Evolutionary conservation across 2,113 vertebrate species (phyloP), one percentile per base, ranked within the genome.

Genomic region (Scolopax mira): DNA sequence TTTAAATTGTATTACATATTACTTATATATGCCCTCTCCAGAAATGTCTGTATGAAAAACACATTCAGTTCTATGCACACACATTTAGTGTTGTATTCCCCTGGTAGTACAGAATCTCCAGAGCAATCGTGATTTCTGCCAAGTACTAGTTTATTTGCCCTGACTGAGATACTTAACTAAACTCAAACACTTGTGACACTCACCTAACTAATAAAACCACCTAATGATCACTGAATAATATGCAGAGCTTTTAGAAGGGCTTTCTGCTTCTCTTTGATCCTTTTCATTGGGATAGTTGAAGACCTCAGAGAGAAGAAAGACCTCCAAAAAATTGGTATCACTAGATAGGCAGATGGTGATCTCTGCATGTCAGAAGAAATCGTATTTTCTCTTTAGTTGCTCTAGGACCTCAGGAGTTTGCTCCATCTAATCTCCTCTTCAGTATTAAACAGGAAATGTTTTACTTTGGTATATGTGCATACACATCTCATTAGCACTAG

Each of bases 1-100:
- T 95, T 93, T 52, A 80, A 84, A 44, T 82, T 57, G 18, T 58
- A 84, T 92, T 94, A 89, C 87, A 73, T 88, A 62, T 78, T 58
- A 82, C 61, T 88, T 72, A 33, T 88, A 64, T 39, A 39, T 75
- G 28, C n/a, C 15, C 18, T 84, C 16, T 66, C 31, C 52, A 67
- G 62, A 87, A 79, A 44, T 52, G 3, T 46, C 41, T 58, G 7
- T 75, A 51, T 72, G 51, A 52, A 90, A 90, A 90, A 49, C 37
- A 33, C 25, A 25, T 77, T 94, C 62, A 41, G 16, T 79, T 88
- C 22, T 92, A 23, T 75, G 79, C 33, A 74, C 17, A 48, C 42
- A 41, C 11, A 52, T 46, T 83, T 41, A 55, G 51, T 5, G 3
- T 46, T 55, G 5, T 69, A 37, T 79, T 92, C 19, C 62, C 60